These are phyloP conservation scores for Galeruca laticollis DNA, from an alignment of 2,888 invertebrate species.

Conservation along the genomic window DNA sequence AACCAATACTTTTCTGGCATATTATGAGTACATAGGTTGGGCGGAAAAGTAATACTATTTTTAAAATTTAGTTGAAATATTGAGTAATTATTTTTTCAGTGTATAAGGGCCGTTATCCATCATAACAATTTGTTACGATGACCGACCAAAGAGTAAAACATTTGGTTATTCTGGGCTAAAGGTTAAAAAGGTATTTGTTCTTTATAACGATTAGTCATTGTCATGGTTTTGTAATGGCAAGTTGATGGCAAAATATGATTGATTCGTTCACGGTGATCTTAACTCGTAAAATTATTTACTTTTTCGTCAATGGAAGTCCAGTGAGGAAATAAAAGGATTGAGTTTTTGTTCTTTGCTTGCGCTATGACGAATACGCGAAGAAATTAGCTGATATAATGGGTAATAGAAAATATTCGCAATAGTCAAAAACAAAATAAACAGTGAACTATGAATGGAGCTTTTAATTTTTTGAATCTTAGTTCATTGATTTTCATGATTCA, in stretches of 20 bases:
- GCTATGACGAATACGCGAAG: too few relatives aligned
- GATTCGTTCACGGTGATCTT: slow-evolving; percentile 15
- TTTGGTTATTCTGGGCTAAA: slow-evolving; percentile 30
- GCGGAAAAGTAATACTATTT: too few relatives aligned
- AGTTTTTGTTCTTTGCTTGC: background rate
- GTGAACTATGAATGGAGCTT: too few relatives aligned
- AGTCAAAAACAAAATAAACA: too few relatives aligned
- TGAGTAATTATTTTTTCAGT: slow-evolving; percentile 3
- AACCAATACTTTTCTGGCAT: too few relatives aligned
- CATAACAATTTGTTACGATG: slow-evolving; percentile 22
- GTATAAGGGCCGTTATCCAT: slow-evolving; percentile 49
- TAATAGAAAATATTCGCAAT: too few relatives aligned
- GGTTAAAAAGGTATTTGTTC: slow-evolving; percentile 36
- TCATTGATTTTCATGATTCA: too few relatives aligned
- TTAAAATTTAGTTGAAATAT: too few relatives aligned
- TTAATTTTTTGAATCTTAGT: too few relatives aligned
- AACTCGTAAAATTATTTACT: background rate
- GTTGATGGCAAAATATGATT: slow-evolving; percentile 37
- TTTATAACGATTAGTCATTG: slow-evolving; percentile 32
- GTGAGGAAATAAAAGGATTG: background rate
- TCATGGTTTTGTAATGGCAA: slow-evolving; percentile 17
- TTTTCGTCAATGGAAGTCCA: background rate
- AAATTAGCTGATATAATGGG: too few relatives aligned
- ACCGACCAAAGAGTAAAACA: slow-evolving; percentile 22
- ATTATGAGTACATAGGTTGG: too few relatives aligned